phyloP scores from a whole-genome alignment of 2,888 invertebrate genomes.

The Orthosia gothica region DNA sequence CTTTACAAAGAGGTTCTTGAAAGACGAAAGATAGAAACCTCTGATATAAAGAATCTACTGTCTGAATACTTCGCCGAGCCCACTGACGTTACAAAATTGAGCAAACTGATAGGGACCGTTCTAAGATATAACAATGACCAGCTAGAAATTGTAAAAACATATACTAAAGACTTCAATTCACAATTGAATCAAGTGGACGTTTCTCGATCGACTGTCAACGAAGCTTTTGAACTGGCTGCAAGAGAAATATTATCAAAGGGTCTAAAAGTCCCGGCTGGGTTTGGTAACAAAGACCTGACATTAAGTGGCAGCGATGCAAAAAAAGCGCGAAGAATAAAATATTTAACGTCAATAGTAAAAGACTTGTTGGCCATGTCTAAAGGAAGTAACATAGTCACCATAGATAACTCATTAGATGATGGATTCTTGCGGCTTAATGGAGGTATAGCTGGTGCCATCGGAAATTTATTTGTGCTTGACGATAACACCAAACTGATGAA shows the following conservation, averaged over 20 bases:
- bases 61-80: background rate
- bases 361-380: background rate
- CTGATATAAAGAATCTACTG: background rate
- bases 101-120: background rate
- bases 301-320: background rate
- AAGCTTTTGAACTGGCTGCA: constrained; percentile 5
- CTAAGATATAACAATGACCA: background rate
- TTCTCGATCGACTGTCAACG: background rate
- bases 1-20: background rate
- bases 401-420: background rate
- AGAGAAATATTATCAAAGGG: constrained; percentile 7
- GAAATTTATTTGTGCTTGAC: constrained; percentile 9
- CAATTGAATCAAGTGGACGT: background rate
- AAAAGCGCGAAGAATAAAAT: background rate
- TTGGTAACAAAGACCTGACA: constrained; percentile 19
- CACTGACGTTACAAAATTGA: background rate
- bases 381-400: background rate
- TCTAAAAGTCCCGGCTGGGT: constrained; percentile 1
- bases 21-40: background rate
- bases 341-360: too few species aligned
- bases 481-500: constrained; percentile 7
- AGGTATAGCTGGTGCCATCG: constrained; percentile 6
- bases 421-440: background rate
- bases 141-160: background rate
- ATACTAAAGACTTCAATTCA: background rate